These are phyloP conservation scores for Pseudorectes ferrugineus DNA, from an alignment of 2,113 vertebrate species.

Conservation along the genomic window DNA sequence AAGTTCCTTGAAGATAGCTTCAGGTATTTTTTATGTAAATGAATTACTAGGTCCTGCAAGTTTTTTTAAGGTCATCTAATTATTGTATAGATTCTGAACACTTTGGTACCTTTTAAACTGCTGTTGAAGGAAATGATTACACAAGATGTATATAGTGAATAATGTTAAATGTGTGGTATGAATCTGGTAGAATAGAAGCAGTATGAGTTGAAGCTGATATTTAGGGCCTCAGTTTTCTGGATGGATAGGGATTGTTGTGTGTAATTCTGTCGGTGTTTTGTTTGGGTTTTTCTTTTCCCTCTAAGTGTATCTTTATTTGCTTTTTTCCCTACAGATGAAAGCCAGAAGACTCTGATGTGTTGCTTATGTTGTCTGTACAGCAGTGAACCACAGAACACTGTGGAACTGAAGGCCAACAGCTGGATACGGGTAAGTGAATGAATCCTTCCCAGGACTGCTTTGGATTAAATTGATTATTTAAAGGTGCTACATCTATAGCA, in stretches of 20 bases:
- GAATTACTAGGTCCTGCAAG: background rate
- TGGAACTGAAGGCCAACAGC: constrained; percentile 85
- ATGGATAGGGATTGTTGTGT: background rate
- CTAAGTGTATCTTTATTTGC: constrained; percentile 10
- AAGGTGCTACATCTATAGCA: background rate
- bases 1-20: background rate
- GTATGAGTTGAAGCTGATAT: background rate
- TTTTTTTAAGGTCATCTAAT: background rate
- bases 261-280: background rate
- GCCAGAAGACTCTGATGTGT: constrained; percentile 78
- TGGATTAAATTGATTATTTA: constrained; percentile 49
- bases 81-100: background rate
- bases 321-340: constrained; percentile 75
- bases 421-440: constrained; percentile 83
- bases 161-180: background rate
- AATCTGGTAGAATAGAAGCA: background rate
- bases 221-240: background rate
- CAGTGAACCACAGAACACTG: constrained; percentile 77
- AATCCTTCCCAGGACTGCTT: constrained; percentile 20
- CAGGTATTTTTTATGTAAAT: background rate
- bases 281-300: background rate
- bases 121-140: background rate
- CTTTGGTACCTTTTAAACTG: background rate
- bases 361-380: constrained; percentile 87
- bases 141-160: background rate